phyloP scores from a whole-genome alignment of 2,113 vertebrate genomes.

The Microcebus jonahi region DNA sequence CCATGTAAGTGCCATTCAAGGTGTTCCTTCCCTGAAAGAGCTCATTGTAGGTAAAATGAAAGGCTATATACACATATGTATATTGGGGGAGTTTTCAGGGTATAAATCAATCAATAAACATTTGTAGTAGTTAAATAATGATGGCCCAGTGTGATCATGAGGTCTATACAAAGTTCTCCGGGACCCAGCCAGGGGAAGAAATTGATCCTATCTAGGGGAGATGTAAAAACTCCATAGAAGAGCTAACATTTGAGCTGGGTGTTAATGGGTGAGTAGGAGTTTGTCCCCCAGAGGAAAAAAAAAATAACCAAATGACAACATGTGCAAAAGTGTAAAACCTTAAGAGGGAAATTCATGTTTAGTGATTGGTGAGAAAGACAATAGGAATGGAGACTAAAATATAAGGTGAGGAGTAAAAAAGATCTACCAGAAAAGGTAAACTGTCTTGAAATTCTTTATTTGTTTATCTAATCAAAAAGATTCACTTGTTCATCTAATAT shows the following conservation, averaged over 20 bases:
- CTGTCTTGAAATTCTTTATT: not conserved
- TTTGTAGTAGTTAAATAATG: not conserved
- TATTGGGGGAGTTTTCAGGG: not conserved
- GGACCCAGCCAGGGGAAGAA: not conserved
- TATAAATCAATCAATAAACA: not conserved
- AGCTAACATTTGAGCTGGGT: not conserved
- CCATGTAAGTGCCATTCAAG: not conserved
- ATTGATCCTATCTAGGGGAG: not conserved
- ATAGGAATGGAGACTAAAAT: not conserved
- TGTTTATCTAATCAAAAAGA: not conserved
- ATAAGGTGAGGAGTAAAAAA: not conserved
- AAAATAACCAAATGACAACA: not conserved
- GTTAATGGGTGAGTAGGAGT: not conserved
- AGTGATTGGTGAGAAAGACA: not conserved
- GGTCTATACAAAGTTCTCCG: not conserved
- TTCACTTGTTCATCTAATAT: not conserved
- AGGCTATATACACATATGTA: not conserved
- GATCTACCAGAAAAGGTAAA: not conserved
- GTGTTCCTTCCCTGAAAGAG: not conserved
- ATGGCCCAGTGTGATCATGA: not conserved
- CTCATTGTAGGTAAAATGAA: not conserved
- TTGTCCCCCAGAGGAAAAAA: not conserved
- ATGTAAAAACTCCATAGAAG: not conserved
- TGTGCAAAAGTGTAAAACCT: not conserved
- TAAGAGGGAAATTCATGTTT: not conserved